These are phyloP conservation scores for Ecdyonurus torrentis DNA, from an alignment of 2,888 invertebrate species.

Conservation along the genomic window DNA sequence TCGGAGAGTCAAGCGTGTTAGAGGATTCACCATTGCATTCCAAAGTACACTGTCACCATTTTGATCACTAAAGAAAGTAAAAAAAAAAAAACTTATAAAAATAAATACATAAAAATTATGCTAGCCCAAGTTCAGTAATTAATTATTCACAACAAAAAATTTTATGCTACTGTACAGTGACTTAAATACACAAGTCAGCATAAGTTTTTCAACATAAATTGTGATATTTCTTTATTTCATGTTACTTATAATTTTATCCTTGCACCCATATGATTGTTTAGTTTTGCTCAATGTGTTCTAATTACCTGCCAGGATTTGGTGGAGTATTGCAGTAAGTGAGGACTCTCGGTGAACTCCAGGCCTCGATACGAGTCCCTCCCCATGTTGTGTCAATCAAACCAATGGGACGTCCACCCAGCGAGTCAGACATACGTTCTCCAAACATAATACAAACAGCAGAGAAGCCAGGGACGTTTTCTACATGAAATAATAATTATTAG, in stretches of 20 bases:
- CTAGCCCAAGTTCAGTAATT: too few species aligned
- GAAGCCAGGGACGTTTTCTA: not conserved
- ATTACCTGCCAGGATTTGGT: not conserved
- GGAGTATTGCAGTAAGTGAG: not conserved
- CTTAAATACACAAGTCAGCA: not conserved
- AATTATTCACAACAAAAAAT: too few species aligned
- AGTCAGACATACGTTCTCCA: not conserved
- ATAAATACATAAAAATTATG: not conserved
- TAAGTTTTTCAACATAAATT: not conserved
- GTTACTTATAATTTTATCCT: too few species aligned
- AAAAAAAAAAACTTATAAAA: not conserved
- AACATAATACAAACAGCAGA: constrained; percentile 1
- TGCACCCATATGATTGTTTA: not conserved
- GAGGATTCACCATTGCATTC: not conserved
- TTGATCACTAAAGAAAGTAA: not conserved
- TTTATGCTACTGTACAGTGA: too few species aligned
- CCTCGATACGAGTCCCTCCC: constrained; percentile 1
- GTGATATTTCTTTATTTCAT: too few species aligned
- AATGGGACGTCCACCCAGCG: not conserved
- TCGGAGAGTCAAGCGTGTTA: not conserved
- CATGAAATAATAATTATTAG: too few species aligned
- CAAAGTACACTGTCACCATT: not conserved
- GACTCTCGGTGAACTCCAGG: not conserved
- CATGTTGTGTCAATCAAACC: constrained; percentile 1
- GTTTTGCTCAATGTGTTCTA: not conserved